Evolutionary conservation across 1,140 invertebrate genomes (phyloP).

Genomic region (Papilio machaon): DNA sequence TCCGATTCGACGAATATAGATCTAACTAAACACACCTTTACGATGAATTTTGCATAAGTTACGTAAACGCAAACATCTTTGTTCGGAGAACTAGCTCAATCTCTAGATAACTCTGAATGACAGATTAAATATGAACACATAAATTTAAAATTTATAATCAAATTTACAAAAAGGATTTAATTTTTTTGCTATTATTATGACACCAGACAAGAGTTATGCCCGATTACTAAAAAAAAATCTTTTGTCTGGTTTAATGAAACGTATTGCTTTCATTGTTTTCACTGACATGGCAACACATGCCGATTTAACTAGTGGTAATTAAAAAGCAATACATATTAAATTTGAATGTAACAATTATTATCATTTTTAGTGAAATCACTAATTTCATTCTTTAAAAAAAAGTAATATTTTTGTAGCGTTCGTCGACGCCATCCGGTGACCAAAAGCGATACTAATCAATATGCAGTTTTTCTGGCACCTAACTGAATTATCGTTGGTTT

Average conservation of each 20-base stretch:
- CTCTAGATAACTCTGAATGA: background rate
- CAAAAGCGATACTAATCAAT: background rate
- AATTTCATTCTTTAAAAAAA: background rate
- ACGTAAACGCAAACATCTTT: conserved; percentile 30
- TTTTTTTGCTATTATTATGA: no score
- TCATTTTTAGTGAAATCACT: background rate
- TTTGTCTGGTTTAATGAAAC: no score
- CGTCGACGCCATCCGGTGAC: background rate
- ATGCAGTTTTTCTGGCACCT: no score
- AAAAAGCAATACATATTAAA: no score
- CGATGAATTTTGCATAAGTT: background rate
- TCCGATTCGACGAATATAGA: background rate
- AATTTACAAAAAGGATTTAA: no score
- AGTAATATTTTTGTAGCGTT: background rate
- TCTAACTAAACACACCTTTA: background rate
- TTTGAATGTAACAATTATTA: no score
- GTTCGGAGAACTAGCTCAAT: conserved; percentile 5
- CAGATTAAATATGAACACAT: background rate
- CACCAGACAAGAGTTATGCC: no score
- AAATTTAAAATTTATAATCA: background rate
- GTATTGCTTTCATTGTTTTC: no score
- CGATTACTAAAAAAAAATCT: no score
- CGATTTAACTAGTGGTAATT: no score
- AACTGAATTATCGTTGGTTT: no score
- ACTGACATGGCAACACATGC: no score